Evolutionary conservation across 1,140 invertebrate genomes (phyloP).

Genomic region (Conopomorpha cramerella): DNA sequence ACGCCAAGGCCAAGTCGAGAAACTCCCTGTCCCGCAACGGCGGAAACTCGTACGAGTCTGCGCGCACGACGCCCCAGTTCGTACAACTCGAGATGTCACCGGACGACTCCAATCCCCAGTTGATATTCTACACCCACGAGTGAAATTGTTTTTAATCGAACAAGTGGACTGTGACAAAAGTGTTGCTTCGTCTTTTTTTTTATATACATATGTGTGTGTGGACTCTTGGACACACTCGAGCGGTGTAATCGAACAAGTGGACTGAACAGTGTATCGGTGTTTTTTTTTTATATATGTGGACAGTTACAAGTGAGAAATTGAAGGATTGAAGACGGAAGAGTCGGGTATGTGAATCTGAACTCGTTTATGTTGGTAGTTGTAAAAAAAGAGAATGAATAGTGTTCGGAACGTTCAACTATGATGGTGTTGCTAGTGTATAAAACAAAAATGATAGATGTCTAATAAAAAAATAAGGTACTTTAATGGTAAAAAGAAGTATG

Average conservation of each 20-base stretch:
- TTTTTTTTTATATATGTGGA: too few relatives aligned
- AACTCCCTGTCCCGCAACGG: slow-evolving; percentile 42
- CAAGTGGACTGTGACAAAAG: background rate
- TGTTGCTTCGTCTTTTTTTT: too few relatives aligned
- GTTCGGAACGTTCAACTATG: background rate
- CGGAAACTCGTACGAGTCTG: slow-evolving; percentile 33
- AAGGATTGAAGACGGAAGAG: too few relatives aligned
- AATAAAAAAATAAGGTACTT: background rate
- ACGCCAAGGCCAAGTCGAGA: slow-evolving; percentile 89
- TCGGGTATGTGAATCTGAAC: too few relatives aligned
- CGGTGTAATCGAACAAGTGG: slow-evolving; percentile 4
- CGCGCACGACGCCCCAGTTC: slow-evolving; percentile 41
- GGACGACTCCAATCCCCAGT: slow-evolving; percentile 43
- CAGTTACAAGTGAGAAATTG: too few relatives aligned
- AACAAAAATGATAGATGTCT: background rate
- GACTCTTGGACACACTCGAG: slow-evolving; percentile 1
- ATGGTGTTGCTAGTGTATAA: background rate
- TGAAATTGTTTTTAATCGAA: too few relatives aligned
- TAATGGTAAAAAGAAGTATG: too few relatives aligned
- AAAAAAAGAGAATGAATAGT: too few relatives aligned
- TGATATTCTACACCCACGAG: slow-evolving; percentile 51
- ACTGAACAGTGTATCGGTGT: too few relatives aligned
- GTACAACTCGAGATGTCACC: slow-evolving; percentile 44
- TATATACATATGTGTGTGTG: too few relatives aligned
- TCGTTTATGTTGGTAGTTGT: too few relatives aligned